These are phyloP conservation scores for Mobula hypostoma DNA, from an alignment of 2,113 vertebrate species.

Conservation along the genomic window DNA sequence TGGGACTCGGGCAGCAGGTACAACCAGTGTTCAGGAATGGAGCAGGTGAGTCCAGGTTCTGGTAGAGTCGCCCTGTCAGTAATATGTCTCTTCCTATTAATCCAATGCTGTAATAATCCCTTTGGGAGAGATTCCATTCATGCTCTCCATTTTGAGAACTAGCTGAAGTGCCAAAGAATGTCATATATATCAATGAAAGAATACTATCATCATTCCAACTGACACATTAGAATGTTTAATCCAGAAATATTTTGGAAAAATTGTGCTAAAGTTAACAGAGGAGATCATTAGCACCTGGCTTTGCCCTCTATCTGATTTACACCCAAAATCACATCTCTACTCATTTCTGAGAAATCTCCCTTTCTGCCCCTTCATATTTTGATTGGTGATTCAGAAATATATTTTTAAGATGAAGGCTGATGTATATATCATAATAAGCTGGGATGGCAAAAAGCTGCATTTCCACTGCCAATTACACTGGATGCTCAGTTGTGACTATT, in stretches of 20 bases:
- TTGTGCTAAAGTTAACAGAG: neutral
- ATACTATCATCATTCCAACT: neutral
- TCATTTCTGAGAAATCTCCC: neutral
- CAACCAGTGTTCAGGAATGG: too few relatives aligned
- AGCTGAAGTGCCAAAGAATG: too few relatives aligned
- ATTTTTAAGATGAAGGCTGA: neutral
- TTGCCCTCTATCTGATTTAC: neutral
- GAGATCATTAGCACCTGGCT: neutral
- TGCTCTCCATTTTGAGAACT: too few relatives aligned
- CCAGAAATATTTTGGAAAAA: neutral
- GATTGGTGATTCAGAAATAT: neutral
- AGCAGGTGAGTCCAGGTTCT: too few relatives aligned
- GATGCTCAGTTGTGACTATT: neutral
- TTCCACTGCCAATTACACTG: too few relatives aligned
- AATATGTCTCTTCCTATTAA: too few relatives aligned
- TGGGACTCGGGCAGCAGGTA: too few relatives aligned
- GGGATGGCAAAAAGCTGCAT: neutral
- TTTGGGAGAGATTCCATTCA: too few relatives aligned
- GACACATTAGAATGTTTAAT: neutral
- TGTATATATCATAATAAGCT: neutral
- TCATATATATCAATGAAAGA: neutral
- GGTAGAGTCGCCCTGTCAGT: too few relatives aligned
- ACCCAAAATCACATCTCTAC: neutral
- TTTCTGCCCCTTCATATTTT: neutral
- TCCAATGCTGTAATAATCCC: too few relatives aligned